Base-by-base conservation (phyloP, 2,888 invertebrate species). In the Nemotelus pantherinus region DNA sequence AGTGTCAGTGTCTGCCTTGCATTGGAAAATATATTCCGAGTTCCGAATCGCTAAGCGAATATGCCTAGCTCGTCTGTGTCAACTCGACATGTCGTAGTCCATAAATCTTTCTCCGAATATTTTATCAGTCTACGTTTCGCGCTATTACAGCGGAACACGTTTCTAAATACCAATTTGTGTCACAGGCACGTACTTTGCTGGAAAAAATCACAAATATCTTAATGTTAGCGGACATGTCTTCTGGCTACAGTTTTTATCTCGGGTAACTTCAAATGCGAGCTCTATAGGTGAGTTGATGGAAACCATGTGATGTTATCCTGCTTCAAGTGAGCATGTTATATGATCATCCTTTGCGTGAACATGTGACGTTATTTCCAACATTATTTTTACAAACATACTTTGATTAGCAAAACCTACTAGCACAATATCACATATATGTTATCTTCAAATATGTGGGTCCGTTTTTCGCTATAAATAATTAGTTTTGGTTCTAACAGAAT, bases 101-200 rank as follows among this genome's bases (percentile, higher is more conserved):
- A 74, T 50, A 74, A 74, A 74, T 74, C 74, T 55, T 74, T 60
- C 41, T 63, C 41, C 63, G 74, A 74, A 74, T 74, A 74, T 74
- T 74, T 74, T 74, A 74, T 74, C 63, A 74, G 43, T 74, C 74
- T 74, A 50, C 60, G 63, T 74, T 74, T 74, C 25, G 7, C 39
- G 58, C 72, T 39, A 60, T 72, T 60, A 74, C 63, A 74, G 63
- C 44, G 48, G 63, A 74, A 74, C 74, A 74, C 60, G 74, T 74
- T 74, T 74, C 53, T 74, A 74, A 74, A 74, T 74, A 48, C 60
- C 53, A 74, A 48, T 74, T 60, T 39, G 41, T 74, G 60, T 48
- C 43, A 63, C 63, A 43, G 41, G 43, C 63, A 63, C 63, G 63
- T 63, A 63, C 41, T 63, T 63, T 6, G n/a, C n/a, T 6, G n/a